Conservation (phyloP, 2,888 invertebrate genomes). For the Rhagonycha fulva region DNA sequence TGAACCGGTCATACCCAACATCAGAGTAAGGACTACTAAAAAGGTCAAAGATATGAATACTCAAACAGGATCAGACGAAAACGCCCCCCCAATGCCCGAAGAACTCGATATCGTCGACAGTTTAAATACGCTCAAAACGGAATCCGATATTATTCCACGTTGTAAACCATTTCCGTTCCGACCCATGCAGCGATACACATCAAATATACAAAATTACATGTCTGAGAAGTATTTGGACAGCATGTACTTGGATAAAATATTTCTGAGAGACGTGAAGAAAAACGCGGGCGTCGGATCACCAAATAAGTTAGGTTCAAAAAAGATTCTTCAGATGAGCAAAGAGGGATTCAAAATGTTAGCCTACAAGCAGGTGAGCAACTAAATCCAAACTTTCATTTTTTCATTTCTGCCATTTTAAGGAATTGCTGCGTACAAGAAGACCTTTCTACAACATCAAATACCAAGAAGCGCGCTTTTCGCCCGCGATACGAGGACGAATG, state of each 20-base stretch:
- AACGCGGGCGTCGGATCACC: constrained; percentile 48
- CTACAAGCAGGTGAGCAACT: constrained; percentile 46
- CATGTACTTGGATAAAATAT: constrained; percentile 55
- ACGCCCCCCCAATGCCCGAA: background rate
- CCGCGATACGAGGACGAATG: constrained; percentile 44
- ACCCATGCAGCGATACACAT: constrained; percentile 52
- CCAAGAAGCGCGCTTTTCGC: constrained; percentile 46
- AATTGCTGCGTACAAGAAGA: constrained; percentile 53
- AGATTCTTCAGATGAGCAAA: constrained; percentile 44
- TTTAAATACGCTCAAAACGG: constrained; percentile 43
- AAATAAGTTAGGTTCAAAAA: constrained; percentile 48
- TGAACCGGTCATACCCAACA: constrained; percentile 36
- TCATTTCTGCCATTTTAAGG: constrained; percentile 32
- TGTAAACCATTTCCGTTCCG: constrained; percentile 43
- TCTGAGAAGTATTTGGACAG: constrained; percentile 54
- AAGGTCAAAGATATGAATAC: background rate
- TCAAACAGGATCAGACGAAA: background rate
- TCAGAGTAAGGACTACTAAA: constrained; percentile 21
- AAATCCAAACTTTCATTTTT: background rate
- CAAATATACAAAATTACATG: constrained; percentile 52
- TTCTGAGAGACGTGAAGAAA: constrained; percentile 48
- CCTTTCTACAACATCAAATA: constrained; percentile 56
- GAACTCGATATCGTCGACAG: constrained; percentile 43
- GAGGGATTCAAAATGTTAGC: constrained; percentile 47
- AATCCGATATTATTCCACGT: constrained; percentile 43